Evolutionary conservation across 2,797 vertebrate genomes (phyloP), one percentile per base, ranked within the genome.

Genomic region (Chelmon rostratus): DNA sequence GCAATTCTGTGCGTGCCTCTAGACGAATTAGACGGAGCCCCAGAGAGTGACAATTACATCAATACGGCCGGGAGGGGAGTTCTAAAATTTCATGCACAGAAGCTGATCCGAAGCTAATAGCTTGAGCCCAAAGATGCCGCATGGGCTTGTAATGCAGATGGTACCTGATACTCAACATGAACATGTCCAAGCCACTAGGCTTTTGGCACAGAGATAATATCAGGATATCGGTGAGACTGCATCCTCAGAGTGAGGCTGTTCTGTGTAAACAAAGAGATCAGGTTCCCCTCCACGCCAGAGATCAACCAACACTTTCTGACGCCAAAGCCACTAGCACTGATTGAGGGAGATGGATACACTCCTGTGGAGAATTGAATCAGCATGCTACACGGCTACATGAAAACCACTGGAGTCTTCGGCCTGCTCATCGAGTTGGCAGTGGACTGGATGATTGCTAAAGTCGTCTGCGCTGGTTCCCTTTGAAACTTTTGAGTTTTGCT

Each of bases 331-430:
- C 70, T 25, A 21, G 81, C 46, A 13, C 59, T 85, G 78, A 85
- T 71, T 76, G 61, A 73, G 40, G 64, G 62, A 81, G 75, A 90
- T 73, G 64, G 84, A 87, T 67, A 50, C 47, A 44, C 53, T 85
- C 47, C 56, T n/a, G 23, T 68, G 38, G 71, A 69, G 67, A 82
- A 88, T 73, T 19, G 9, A 68, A 82, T 91, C 86, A 90, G 76
- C 65, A 68, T 75, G 81, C 78, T 40, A 63, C 47, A 6, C 15
- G 18, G 28, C 74, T 61, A 63, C 61, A 78, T 68, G 68, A 42
- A 71, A 52, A 80, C 62, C 57, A 12, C 4, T 56, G 57, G 59
- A 18, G 76, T 54, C 58, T 64, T 44, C 16, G 56, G 77, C 54
- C 61, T 62, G 61, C 63, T 82, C 81, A 87, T 61, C 63, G 67